Percentiles rank a stretch among this genome's conserved stretches.
Conservation (phyloP, 2,888 invertebrate species). For the Entomobrya multifasciata region DNA sequence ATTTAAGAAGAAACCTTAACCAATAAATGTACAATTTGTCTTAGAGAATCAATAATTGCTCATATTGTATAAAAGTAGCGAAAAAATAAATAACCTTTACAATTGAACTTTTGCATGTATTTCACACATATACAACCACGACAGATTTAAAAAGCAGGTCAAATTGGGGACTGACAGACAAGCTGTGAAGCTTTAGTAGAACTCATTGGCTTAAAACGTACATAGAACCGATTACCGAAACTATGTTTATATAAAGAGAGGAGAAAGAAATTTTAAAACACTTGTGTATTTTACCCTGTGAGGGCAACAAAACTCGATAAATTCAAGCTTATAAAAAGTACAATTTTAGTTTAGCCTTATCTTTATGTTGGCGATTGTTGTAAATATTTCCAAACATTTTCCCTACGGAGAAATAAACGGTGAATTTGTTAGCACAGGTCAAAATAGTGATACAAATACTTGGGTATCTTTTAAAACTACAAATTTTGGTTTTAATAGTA, state of each 20-base stretch:
- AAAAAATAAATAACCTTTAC: too few relatives aligned
- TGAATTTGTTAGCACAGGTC: background rate
- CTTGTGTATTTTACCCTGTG: background rate
- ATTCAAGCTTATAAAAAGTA: background rate
- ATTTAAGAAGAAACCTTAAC: constrained; percentile 1
- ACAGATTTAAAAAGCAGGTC: too few relatives aligned
- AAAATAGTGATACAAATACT: background rate
- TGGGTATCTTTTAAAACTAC: background rate
- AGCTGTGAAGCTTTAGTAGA: too few relatives aligned
- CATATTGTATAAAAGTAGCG: too few relatives aligned
- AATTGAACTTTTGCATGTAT: too few relatives aligned
- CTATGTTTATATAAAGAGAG: background rate
- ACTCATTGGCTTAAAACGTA: background rate
- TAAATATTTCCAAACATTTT: constrained; percentile 33
- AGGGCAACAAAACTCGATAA: background rate
- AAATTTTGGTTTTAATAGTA: background rate
- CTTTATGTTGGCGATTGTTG: background rate
- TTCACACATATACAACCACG: too few relatives aligned
- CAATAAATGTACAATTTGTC: too few relatives aligned
- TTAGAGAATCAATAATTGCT: too few relatives aligned
- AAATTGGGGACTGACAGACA: too few relatives aligned
- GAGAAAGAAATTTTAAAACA: background rate
- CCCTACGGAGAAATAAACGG: constrained; percentile 50
- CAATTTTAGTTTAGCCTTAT: background rate
- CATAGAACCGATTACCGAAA: background rate